phyloP scores from a whole-genome alignment of 2,888 invertebrate genomes.

The Hirudinaria manillensis region DNA sequence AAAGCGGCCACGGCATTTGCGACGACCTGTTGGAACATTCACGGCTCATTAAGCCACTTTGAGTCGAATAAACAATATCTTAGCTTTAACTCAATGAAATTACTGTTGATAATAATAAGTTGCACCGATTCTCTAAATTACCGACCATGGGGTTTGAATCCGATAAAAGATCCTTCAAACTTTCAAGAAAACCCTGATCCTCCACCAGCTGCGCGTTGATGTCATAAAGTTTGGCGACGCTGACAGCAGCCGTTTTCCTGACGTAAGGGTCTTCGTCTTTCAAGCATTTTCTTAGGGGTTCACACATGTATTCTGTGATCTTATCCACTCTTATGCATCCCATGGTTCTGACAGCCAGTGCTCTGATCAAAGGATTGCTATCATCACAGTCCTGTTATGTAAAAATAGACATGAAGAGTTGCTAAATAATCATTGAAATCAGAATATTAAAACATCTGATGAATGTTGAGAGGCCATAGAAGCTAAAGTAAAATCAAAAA shows the following conservation, averaged over 20 bases:
- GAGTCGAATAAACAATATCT: background rate
- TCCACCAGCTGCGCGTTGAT: slow-evolving; percentile 71
- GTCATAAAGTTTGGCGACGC: slow-evolving; percentile 96
- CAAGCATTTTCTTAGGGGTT: slow-evolving; percentile 77
- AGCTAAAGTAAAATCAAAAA: background rate
- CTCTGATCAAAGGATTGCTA: slow-evolving; percentile 95
- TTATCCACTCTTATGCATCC: slow-evolving; percentile 99
- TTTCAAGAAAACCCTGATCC: slow-evolving; percentile 91
- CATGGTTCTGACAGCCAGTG: slow-evolving; percentile 96
- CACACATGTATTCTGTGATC: slow-evolving; percentile 97
- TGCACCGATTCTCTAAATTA: background rate
- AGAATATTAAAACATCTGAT: background rate
- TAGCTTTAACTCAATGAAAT: background rate
- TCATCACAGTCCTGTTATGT: slow-evolving; percentile 87
- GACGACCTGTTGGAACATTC: slow-evolving; percentile 58
- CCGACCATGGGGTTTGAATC: slow-evolving; percentile 97
- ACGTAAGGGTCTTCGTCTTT: slow-evolving; percentile 56
- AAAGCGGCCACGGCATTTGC: slow-evolving; percentile 98
- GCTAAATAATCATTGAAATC: background rate
- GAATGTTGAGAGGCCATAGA: background rate
- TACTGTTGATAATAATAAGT: background rate
- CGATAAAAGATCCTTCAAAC: slow-evolving; percentile 88
- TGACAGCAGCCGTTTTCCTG: slow-evolving; percentile 96
- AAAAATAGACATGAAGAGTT: background rate
- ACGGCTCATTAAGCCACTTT: no score